Conservation (phyloP, 2,797 vertebrate genomes). For the Glyptemys insculpta region DNA sequence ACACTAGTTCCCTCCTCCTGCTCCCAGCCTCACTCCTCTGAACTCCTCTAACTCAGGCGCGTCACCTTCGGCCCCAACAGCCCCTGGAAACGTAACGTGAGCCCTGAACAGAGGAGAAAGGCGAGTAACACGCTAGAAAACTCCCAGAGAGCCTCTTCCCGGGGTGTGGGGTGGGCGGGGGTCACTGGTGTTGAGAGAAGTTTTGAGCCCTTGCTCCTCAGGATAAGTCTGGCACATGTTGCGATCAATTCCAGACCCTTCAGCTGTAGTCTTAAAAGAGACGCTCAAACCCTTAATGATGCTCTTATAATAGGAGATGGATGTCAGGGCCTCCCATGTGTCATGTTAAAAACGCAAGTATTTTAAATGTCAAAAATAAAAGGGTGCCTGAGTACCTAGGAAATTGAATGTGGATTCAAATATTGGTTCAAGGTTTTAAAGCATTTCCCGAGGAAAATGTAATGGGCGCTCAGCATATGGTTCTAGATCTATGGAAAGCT, state of each 20-base stretch:
- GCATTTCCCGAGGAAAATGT: neutral
- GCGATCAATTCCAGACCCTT: neutral
- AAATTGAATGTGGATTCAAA: fast-evolving
- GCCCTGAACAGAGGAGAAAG: neutral
- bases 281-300: neutral
- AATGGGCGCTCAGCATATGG: fast-evolving
- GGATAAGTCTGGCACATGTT: neutral
- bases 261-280: neutral
- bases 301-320: neutral
- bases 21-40: neutral
- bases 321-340: neutral
- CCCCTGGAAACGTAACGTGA: neutral
- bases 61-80: no score
- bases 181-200: neutral
- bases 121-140: no score
- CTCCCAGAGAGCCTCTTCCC: no score
- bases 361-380: neutral
- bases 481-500: neutral
- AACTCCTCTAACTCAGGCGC: no score
- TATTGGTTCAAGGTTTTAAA: neutral
- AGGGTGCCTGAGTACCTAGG: neutral
- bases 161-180: neutral
- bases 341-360: fast-evolving
- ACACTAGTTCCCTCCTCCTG: no score
- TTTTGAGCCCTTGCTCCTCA: neutral